phyloP scores from a whole-genome alignment of 2,888 invertebrate species.

The Sicus ferrugineus region DNA sequence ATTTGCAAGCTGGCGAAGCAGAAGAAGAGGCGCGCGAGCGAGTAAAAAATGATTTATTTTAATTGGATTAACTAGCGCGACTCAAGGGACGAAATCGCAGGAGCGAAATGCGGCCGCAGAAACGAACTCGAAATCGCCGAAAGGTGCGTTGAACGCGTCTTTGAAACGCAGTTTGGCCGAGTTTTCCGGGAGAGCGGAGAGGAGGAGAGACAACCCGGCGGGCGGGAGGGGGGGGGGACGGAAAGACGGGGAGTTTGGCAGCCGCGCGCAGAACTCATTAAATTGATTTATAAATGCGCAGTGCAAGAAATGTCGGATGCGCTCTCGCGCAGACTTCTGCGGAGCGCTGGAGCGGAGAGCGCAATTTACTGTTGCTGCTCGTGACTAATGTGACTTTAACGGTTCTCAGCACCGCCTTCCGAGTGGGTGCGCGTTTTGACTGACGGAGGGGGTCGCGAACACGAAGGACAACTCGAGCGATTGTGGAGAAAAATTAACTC shows the following conservation, averaged over 20 bases:
- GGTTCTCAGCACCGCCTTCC: not conserved
- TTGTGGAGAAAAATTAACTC: not conserved
- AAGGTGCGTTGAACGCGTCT: no score
- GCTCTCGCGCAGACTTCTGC: not conserved
- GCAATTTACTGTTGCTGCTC: not conserved
- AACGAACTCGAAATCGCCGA: no score
- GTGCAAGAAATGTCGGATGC: not conserved
- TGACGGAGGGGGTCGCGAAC: not conserved
- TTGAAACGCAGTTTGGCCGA: no score
- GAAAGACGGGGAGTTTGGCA: constrained; percentile 1
- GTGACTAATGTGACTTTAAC: constrained; percentile 19
- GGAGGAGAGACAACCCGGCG: not conserved
- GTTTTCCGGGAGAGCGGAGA: no score
- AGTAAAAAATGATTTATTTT: constrained; percentile 26
- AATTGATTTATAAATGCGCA: constrained; percentile 21
- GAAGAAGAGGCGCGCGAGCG: not conserved
- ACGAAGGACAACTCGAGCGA: not conserved
- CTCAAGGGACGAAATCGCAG: not conserved
- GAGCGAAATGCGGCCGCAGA: no score
- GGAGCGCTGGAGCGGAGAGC: not conserved
- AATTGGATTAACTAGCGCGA: constrained; percentile 21
- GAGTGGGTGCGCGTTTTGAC: constrained; percentile 1
- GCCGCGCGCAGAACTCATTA: constrained; percentile 13
- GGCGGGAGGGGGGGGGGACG: not conserved
- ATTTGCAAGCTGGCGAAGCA: not conserved